Evolutionary conservation across 2,113 vertebrate species (phyloP).

Genomic region (Corapipo altera): DNA sequence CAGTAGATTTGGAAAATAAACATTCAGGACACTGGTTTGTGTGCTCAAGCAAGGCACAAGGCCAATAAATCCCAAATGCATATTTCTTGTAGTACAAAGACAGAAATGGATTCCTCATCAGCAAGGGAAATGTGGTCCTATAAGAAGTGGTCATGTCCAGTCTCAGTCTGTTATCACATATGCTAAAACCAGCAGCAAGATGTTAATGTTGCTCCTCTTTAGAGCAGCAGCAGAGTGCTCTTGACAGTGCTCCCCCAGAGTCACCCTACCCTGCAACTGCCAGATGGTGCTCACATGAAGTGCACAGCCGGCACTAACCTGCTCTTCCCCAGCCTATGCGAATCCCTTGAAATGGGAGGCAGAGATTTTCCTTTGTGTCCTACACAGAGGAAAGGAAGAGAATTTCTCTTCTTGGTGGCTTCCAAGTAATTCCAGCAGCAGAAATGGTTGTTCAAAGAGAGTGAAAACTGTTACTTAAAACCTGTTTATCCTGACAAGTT

Average conservation of each 20-base stretch:
- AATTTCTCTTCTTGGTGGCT: not conserved
- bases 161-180: not conserved
- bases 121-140: not conserved
- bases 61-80: not conserved
- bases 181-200: constrained; percentile 27
- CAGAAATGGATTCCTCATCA: not conserved
- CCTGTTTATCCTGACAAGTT: not conserved
- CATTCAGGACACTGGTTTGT: not conserved
- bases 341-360: not conserved
- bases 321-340: not conserved
- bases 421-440: constrained; percentile 16
- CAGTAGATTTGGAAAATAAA: not conserved
- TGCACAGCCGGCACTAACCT: not conserved
- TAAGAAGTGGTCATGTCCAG: not conserved
- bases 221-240: constrained; percentile 38
- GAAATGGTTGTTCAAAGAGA: not conserved
- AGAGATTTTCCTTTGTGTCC: constrained; percentile 10
- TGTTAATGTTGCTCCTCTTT: constrained; percentile 35
- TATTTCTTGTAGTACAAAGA: not conserved
- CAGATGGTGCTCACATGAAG: constrained; percentile 50
- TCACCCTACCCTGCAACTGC: constrained; percentile 1
- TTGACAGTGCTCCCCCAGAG: constrained; percentile 59
- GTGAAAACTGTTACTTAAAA: not conserved
- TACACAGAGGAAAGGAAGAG: not conserved
- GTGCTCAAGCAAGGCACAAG: not conserved